phyloP scores from a whole-genome alignment of 2,113 vertebrate species.

The Phylloscopus whistleri region DNA sequence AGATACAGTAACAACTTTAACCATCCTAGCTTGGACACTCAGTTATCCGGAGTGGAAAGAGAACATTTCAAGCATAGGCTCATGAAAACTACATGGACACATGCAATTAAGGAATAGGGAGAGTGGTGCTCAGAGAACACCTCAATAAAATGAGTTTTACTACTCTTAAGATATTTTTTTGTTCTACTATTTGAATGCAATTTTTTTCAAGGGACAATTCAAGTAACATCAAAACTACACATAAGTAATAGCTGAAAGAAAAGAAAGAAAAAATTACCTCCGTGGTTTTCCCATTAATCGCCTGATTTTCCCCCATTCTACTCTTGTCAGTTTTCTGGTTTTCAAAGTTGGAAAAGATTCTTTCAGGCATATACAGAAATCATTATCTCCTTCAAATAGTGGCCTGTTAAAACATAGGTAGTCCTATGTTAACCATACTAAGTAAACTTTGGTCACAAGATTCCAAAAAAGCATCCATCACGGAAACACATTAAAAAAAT shows the following conservation, averaged over 20 bases:
- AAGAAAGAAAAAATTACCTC: slow-evolving; percentile 76
- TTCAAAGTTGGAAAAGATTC: slow-evolving; percentile 97
- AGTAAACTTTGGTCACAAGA: not conserved
- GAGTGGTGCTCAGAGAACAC: not conserved
- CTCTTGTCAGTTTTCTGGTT: slow-evolving; percentile 94
- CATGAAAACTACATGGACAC: not conserved
- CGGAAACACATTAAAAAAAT: not conserved
- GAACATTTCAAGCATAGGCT: not conserved
- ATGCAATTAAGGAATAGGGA: not conserved
- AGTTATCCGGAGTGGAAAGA: not conserved
- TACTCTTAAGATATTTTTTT: not conserved
- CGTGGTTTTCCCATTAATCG: slow-evolving; percentile 97
- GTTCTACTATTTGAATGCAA: not conserved
- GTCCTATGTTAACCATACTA: not conserved
- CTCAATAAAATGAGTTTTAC: not conserved
- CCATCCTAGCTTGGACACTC: not conserved
- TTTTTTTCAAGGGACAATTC: not conserved
- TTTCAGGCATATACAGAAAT: slow-evolving; percentile 97
- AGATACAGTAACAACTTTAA: not conserved
- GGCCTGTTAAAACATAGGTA: slow-evolving; percentile 80
- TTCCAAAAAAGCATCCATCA: not conserved
- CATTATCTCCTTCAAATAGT: slow-evolving; percentile 98
- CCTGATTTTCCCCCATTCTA: slow-evolving; percentile 97
- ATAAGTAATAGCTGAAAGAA: not conserved
- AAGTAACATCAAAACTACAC: not conserved